Percentiles rank a stretch among this genome's conserved stretches.
phyloP scores from a whole-genome alignment of 2,797 vertebrate species.

The Microchirus variegatus region DNA sequence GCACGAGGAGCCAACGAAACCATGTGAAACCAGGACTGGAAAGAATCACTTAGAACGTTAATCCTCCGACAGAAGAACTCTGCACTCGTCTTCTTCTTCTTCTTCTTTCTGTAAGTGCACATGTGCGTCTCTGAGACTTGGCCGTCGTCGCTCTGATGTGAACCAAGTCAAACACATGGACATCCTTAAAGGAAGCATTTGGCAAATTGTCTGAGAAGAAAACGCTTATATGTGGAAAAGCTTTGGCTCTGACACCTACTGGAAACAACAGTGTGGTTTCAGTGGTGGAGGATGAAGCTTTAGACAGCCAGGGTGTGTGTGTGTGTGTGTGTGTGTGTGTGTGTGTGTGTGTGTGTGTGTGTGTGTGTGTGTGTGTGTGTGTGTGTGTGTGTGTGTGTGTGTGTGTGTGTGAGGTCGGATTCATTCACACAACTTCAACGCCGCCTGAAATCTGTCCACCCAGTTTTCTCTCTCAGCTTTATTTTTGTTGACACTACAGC shows the following conservation, averaged over 20 bases:
- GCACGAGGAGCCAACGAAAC: constrained; percentile 48
- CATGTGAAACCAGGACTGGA: constrained; percentile 60
- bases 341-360: constrained; percentile 11
- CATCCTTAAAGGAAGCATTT: constrained; percentile 81
- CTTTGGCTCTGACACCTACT: constrained; percentile 66
- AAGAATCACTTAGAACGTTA: constrained; percentile 63
- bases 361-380: constrained; percentile 32
- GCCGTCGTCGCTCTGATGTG: constrained; percentile 44
- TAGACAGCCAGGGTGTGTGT: constrained; percentile 59
- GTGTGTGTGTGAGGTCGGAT: constrained; percentile 21
- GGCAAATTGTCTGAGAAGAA: constrained; percentile 76
- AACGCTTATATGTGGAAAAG: constrained; percentile 79
- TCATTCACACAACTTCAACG: constrained; percentile 35
- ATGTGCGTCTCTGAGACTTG: constrained; percentile 41
- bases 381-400: constrained; percentile 12
- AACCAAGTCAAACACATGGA: constrained; percentile 78
- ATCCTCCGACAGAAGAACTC: constrained; percentile 53
- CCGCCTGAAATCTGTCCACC: constrained; percentile 26
- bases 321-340: constrained; percentile 35
- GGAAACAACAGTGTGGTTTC: constrained; percentile 71
- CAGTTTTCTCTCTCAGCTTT: neutral
- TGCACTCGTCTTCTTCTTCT: constrained; percentile 8
- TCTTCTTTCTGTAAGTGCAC: constrained; percentile 49
- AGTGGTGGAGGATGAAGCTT: constrained; percentile 60
- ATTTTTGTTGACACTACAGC: constrained; percentile 50